A percentile compares a stretch with the other conserved stretches of the same genome.
phyloP scores from a whole-genome alignment of 2,797 vertebrate genomes.

The Melanotaenia maccullochi region DNA sequence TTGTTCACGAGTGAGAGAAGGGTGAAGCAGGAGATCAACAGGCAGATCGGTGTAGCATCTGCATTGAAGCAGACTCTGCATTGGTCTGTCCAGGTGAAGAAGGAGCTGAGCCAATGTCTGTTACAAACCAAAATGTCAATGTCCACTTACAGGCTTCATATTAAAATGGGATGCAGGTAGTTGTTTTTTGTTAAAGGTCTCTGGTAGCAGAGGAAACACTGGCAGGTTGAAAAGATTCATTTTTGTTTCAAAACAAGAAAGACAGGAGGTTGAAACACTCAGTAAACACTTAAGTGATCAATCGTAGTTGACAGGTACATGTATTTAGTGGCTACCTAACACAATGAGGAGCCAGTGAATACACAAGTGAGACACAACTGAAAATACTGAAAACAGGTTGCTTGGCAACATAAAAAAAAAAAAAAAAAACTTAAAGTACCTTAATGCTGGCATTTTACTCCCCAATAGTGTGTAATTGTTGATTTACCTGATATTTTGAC shows the following conservation, averaged over 20 bases:
- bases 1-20: too few relatives aligned
- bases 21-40: too few relatives aligned
- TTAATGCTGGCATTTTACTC: not conserved
- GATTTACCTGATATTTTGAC: not conserved
- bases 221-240: not conserved
- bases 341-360: not conserved
- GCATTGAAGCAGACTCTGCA: too few relatives aligned
- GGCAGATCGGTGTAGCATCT: too few relatives aligned
- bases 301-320: not conserved
- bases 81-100: too few relatives aligned
- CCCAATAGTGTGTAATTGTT: not conserved
- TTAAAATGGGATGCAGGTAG: not conserved
- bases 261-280: not conserved
- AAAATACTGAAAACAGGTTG: too few relatives aligned
- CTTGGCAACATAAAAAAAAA: too few relatives aligned
- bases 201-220: not conserved
- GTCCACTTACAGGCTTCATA: too few relatives aligned
- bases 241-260: not conserved
- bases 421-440: too few relatives aligned
- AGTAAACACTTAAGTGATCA: not conserved
- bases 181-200: not conserved
- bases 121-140: too few relatives aligned
- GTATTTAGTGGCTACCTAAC: not conserved
- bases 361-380: not conserved
- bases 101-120: too few relatives aligned